Evolutionary conservation across 2,797 vertebrate genomes (phyloP).

Genomic region (Danio tinwini): DNA sequence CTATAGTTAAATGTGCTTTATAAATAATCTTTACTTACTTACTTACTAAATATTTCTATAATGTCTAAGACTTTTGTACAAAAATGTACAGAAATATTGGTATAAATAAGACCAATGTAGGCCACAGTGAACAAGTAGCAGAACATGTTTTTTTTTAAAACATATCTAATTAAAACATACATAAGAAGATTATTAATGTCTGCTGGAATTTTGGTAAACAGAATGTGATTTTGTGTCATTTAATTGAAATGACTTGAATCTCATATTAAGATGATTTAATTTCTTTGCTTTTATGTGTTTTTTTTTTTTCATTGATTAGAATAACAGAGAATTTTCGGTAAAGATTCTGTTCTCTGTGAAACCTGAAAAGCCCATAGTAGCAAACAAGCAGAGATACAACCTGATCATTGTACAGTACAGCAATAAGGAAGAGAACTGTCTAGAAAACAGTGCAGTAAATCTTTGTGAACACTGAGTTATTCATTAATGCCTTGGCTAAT

Average conservation of each 20-base stretch:
- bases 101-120: neutral
- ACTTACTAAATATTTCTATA: too few species aligned
- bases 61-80: neutral
- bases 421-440: neutral
- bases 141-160: too few species aligned
- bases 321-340: neutral
- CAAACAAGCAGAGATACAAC: neutral
- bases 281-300: neutral
- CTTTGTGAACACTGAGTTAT: neutral
- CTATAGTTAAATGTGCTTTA: too few species aligned
- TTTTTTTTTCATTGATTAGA: too few species aligned
- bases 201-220: neutral
- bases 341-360: neutral
- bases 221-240: neutral
- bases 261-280: neutral
- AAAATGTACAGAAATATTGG: neutral
- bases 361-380: neutral
- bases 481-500: neutral
- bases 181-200: neutral
- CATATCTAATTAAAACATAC: neutral
- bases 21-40: too few species aligned
- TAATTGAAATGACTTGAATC: neutral
- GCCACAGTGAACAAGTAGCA: neutral
- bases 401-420: neutral
- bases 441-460: too few species aligned